Evolutionary conservation across 2,888 invertebrate genomes (phyloP).

Genomic region (Dolichomitus sp.): DNA sequence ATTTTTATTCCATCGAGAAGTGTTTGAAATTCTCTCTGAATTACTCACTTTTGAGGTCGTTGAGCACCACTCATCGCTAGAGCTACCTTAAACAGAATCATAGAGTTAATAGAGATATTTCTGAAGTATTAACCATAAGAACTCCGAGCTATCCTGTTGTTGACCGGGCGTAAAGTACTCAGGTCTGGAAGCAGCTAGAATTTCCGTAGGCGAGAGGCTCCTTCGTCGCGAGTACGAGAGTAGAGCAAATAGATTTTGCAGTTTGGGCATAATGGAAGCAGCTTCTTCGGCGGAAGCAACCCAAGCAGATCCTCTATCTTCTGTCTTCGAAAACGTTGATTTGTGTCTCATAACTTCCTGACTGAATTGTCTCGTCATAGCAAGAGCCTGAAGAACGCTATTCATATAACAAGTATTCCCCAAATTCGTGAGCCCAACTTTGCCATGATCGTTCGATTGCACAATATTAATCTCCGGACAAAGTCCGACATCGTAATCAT

Average conservation of each 20-base stretch:
- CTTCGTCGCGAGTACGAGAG: slow-evolving; percentile 90
- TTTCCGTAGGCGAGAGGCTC: slow-evolving; percentile 91
- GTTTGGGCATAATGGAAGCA: slow-evolving; percentile 87
- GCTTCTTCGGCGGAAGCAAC: slow-evolving; percentile 66
- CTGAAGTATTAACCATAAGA: slow-evolving; percentile 88
- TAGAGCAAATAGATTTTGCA: slow-evolving; percentile 92
- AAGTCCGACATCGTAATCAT: slow-evolving; percentile 76
- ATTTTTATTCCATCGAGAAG: no score
- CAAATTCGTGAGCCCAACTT: slow-evolving; percentile 93
- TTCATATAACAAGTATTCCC: slow-evolving; percentile 97
- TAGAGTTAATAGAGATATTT: background rate
- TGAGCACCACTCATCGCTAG: no score
- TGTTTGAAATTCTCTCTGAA: no score
- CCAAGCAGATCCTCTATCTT: slow-evolving; percentile 49
- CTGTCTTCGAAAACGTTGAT: slow-evolving; percentile 55
- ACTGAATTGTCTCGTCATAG: slow-evolving; percentile 93
- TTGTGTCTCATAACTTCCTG: slow-evolving; percentile 88
- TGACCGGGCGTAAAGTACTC: slow-evolving; percentile 92
- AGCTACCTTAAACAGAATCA: no score
- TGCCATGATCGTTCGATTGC: slow-evolving; percentile 80
- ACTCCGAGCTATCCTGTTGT: slow-evolving; percentile 96
- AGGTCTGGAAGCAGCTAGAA: slow-evolving; percentile 91
- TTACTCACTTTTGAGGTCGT: no score
- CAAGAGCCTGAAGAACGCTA: slow-evolving; percentile 94
- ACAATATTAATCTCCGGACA: slow-evolving; percentile 39